A percentile compares a stretch with the other conserved stretches of the same genome.
phyloP scores from a whole-genome alignment of 2,113 vertebrate species.

The Tragelaphus strepsiceros region DNA sequence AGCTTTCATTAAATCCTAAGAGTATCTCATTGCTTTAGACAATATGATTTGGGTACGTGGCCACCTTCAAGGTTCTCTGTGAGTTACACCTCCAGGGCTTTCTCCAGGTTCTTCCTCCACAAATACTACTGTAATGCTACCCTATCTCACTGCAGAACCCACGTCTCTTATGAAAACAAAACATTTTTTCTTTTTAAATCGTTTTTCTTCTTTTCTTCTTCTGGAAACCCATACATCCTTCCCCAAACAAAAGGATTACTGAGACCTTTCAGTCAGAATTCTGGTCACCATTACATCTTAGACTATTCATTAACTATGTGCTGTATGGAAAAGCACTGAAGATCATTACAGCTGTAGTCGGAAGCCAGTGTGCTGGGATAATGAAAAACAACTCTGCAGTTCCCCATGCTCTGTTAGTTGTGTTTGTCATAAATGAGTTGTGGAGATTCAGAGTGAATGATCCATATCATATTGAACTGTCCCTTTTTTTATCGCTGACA shows the following conservation, averaged over 20 bases:
- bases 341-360: conserved; percentile 87
- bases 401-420: conserved; percentile 87
- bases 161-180: background rate
- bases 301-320: conserved; percentile 82
- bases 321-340: conserved; percentile 82
- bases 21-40: background rate
- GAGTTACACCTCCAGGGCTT: background rate
- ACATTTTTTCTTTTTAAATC: background rate
- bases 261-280: conserved; percentile 67
- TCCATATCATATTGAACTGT: conserved; percentile 89
- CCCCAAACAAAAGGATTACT: conserved; percentile 72
- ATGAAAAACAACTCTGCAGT: conserved; percentile 89
- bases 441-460: conserved; percentile 87
- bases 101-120: background rate
- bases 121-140: background rate
- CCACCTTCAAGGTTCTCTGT: background rate
- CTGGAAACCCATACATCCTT: conserved; percentile 57
- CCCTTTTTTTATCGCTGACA: conserved; percentile 85
- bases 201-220: conserved; percentile 30
- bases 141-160: background rate
- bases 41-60: background rate
- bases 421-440: conserved; percentile 92
- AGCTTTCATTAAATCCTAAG: background rate
- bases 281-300: conserved; percentile 63
- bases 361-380: conserved; percentile 83